Evolutionary conservation across 1,140 invertebrate genomes (phyloP).

Genomic region (Hycleus phaleratus): DNA sequence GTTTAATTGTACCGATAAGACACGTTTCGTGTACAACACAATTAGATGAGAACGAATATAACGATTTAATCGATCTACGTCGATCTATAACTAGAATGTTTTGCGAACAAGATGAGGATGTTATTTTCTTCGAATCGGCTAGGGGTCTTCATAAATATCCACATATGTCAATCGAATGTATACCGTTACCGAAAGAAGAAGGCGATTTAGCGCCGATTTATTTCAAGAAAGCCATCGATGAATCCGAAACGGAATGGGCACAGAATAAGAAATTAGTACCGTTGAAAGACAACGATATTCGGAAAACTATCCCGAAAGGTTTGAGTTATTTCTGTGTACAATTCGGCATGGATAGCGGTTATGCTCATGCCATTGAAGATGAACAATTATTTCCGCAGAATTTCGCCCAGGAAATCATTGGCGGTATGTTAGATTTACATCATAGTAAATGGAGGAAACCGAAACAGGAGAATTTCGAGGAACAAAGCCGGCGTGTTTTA

Average conservation of each 20-base stretch:
- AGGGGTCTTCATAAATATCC: slow-evolving; percentile 64
- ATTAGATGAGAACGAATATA: slow-evolving; percentile 90
- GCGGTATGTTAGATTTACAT: slow-evolving; percentile 87
- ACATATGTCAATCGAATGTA: slow-evolving; percentile 83
- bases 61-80: slow-evolving; percentile 73
- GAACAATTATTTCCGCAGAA: slow-evolving; percentile 76
- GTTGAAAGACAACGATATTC: slow-evolving; percentile 61
- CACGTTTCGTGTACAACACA: slow-evolving; percentile 71
- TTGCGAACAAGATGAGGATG: slow-evolving; percentile 59
- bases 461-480: slow-evolving; percentile 60
- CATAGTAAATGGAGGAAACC: slow-evolving; percentile 77
- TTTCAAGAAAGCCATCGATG: slow-evolving; percentile 95
- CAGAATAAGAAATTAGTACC: slow-evolving; percentile 93
- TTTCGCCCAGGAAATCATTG: slow-evolving; percentile 94
- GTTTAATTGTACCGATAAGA: slow-evolving; percentile 76
- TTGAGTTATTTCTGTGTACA: slow-evolving; percentile 91
- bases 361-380: slow-evolving; percentile 95
- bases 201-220: slow-evolving; percentile 87
- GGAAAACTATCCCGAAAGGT: slow-evolving; percentile 82
- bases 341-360: slow-evolving; percentile 85
- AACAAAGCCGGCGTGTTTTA: slow-evolving; percentile 60
- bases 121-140: slow-evolving; percentile 89
- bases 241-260: slow-evolving; percentile 91
- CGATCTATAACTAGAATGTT: slow-evolving; percentile 74
- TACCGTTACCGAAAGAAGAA: slow-evolving; percentile 74